A percentile compares a stretch with the other conserved stretches of the same genome.
Conservation (phyloP, 2,113 vertebrate genomes). For the Ptilorrhoa leucosticta region DNA sequence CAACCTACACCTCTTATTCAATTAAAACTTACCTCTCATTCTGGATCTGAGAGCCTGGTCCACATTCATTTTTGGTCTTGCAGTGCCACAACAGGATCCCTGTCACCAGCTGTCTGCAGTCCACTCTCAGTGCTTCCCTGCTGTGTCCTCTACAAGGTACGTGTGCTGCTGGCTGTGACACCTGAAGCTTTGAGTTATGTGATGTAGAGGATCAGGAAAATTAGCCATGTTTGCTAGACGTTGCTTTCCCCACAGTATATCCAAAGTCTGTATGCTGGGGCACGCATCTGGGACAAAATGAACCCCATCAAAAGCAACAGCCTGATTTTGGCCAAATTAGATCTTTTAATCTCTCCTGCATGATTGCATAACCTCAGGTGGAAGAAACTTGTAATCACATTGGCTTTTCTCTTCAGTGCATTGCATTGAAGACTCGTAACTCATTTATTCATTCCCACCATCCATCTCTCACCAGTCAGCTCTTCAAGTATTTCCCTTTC, state of each 20-base stretch:
- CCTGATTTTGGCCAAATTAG: neutral
- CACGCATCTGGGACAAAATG: neutral
- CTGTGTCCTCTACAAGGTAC: neutral
- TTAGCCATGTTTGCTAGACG: neutral
- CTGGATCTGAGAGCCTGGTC: neutral
- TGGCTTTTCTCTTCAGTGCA: neutral
- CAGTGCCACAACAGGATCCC: neutral
- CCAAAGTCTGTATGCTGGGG: neutral
- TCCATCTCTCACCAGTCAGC: neutral
- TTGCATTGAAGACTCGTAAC: neutral
- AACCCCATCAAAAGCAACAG: neutral
- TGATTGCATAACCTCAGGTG: neutral
- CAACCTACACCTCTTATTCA: neutral
- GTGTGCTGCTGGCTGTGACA: neutral
- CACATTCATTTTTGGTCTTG: neutral
- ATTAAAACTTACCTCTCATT: neutral
- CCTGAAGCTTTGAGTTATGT: neutral
- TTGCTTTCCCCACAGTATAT: neutral
- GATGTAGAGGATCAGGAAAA: neutral
- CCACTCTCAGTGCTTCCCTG: neutral
- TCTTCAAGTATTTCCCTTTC: constrained; percentile 25
- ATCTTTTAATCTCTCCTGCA: neutral
- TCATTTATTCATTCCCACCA: constrained; percentile 34
- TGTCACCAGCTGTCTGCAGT: neutral
- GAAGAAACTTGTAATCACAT: neutral